These are phyloP conservation scores for Palythoa caribaeorum DNA, from an alignment of 92 coral and sea anemone genomes.

Conservation along the genomic window DNA sequence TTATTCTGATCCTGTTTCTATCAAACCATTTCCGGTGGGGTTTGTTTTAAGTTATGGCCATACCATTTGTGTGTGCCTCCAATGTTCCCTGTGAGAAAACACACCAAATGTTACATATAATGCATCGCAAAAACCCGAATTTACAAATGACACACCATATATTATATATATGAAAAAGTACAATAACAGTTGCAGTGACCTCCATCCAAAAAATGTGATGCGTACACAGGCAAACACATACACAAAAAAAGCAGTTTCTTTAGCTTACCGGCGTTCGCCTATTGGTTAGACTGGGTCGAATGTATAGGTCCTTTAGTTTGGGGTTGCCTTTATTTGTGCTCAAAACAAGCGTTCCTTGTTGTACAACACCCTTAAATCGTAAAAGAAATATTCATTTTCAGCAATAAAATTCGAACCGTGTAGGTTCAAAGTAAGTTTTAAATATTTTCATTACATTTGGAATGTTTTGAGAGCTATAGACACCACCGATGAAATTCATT, in stretches of 20 bases:
- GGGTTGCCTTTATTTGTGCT: conserved; percentile 94
- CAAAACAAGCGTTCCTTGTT: conserved; percentile 89
- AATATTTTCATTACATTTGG: too few species aligned
- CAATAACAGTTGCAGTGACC: background rate
- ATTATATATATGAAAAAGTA: background rate
- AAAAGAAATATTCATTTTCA: background rate
- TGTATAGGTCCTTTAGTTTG: conserved; percentile 95
- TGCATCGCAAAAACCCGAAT: conserved; percentile 51
- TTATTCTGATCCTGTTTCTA: too few species aligned
- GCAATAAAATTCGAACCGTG: background rate
- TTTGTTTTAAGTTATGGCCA: background rate
- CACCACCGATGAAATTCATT: too few species aligned
- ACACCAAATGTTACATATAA: background rate
- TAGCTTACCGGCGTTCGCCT: conserved; percentile 88
- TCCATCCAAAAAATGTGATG: background rate
- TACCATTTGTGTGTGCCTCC: conserved; percentile 96
- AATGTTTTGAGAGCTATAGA: too few species aligned
- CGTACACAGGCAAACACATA: background rate
- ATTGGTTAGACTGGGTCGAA: conserved; percentile 90
- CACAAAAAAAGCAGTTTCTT: background rate
- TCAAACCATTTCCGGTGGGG: too few species aligned
- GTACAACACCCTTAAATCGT: conserved; percentile 84
- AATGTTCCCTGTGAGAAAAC: conserved; percentile 81
- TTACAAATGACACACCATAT: background rate
- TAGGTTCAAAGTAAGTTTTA: too few species aligned